These are phyloP conservation scores for Atrina japonica DNA, from an alignment of 2,888 invertebrate genomes.

Conservation along the genomic window DNA sequence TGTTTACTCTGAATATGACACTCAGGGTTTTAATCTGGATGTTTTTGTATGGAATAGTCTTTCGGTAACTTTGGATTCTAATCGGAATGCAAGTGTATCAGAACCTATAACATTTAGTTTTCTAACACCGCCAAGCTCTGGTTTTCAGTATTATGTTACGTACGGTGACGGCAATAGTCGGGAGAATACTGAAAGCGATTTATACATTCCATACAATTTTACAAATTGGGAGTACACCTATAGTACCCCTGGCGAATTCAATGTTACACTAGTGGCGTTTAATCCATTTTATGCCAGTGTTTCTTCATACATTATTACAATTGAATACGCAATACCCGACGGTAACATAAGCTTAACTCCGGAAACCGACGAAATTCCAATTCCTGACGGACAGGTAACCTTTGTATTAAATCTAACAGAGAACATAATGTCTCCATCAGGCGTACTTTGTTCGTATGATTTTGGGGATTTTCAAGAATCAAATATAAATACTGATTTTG, in stretches of 20 bases:
- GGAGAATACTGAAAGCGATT: conserved; percentile 9
- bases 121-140: conserved; percentile 36
- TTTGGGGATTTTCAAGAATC: conserved; percentile 16
- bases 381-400: conserved; percentile 27
- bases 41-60: conserved; percentile 34
- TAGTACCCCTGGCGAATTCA: conserved; percentile 2
- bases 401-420: conserved; percentile 16
- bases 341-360: conserved; percentile 21
- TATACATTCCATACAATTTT: conserved; percentile 7
- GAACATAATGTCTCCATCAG: conserved; percentile 6
- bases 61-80: conserved; percentile 9
- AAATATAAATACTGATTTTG: conserved; percentile 1
- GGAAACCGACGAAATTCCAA: conserved; percentile 24
- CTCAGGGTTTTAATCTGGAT: conserved; percentile 1
- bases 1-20: conserved; percentile 34
- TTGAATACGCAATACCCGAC: conserved; percentile 21
- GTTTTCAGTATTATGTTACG: conserved; percentile 45
- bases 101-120: conserved; percentile 38
- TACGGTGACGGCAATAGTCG: conserved; percentile 35
- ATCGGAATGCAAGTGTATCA: not conserved
- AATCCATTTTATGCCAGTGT: conserved; percentile 27
- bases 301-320: conserved; percentile 11
- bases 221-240: conserved; percentile 14
- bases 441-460: conserved; percentile 29
- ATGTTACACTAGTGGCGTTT: conserved; percentile 20